Conservation (phyloP, 2,888 invertebrate species). For the Cybosia mesomella region DNA sequence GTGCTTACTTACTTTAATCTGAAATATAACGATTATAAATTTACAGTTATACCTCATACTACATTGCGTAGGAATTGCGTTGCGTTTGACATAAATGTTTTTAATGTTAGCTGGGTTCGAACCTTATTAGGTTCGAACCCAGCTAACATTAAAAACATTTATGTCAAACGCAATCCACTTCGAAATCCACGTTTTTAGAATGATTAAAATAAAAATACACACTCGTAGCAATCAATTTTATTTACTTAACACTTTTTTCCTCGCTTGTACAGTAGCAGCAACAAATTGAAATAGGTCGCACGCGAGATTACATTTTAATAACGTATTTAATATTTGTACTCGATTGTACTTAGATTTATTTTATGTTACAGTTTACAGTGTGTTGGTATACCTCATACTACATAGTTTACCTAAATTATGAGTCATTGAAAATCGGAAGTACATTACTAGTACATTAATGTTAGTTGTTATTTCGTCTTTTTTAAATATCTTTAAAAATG, state of each 20-base stretch:
- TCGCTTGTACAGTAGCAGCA: conserved; percentile 42
- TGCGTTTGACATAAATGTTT: too few relatives aligned
- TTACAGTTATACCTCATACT: neutral
- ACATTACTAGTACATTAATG: too few relatives aligned
- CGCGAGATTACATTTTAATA: conserved; percentile 59
- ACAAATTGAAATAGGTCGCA: conserved; percentile 41
- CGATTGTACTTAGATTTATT: conserved; percentile 31
- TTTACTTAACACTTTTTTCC: conserved; percentile 44
- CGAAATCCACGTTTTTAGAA: conserved; percentile 22
- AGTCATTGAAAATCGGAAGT: too few relatives aligned
- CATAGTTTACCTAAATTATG: too few relatives aligned
- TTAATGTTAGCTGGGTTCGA: too few relatives aligned
- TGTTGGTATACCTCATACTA: neutral
- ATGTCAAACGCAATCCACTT: conserved; percentile 22
- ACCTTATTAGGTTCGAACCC: neutral
- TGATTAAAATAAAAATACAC: conserved; percentile 28
- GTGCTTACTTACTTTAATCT: neutral
- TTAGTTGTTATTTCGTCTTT: too few relatives aligned
- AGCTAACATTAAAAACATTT: conserved; percentile 11
- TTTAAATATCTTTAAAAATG: too few relatives aligned
- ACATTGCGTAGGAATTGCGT: too few relatives aligned
- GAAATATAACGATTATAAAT: neutral
- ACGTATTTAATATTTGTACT: conserved; percentile 59
- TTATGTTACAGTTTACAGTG: neutral
- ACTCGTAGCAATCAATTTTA: conserved; percentile 34